Evolutionary conservation across 35 echinoderm and acorn worm species (phyloP), one percentile per base, ranked within the genome.

Genomic region (Lytechinus pictus): DNA sequence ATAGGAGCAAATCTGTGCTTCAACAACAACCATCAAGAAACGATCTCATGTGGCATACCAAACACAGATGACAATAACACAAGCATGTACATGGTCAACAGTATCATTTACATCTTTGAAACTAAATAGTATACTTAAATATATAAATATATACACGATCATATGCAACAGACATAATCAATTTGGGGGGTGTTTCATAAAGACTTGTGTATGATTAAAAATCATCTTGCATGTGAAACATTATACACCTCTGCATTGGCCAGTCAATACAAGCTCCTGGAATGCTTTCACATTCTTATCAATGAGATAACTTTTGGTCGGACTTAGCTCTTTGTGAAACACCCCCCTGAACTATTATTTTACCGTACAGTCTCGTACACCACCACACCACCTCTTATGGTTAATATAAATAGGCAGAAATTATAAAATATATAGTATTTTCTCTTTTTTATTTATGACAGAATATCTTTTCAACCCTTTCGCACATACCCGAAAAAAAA

Each of bases 61-160:
- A 8, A 19, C 9, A 90, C 88, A 90, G 88, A 90, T 44, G 52
- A 90, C 52, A 44, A 90, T 90, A 9, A 90, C 88, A 90, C 88
- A 90, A 44, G 27, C 27, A 28, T 88, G 44, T 90, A 90, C 52
- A 90, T 90, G 27, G 28, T 27, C 21, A 55, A 10, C 33, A 90
- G n/a, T 5, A 93, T 55, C 92, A 93, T 93, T 93, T 93, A 93
- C 92, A 93, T 28, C 92, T 54, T 93, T 10, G 52, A 93, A 93
- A 93, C 92, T 93, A 27, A 93, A 93, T 57, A 93, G 92, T 54
- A 93, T 93, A 93, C 54, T 93, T 93, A 93, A 93, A 93, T 93
- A 93, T 93, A 93, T 93, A 93, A 90, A 90, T 90, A 90, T 90
- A 54, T 90, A 90, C 88, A 90, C 13, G 88, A 90, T 90, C 88